A percentile compares a stretch with the other conserved stretches of the same genome.
Conservation (phyloP, 1,140 invertebrate genomes). For the Brachionus manjavacas region DNA sequence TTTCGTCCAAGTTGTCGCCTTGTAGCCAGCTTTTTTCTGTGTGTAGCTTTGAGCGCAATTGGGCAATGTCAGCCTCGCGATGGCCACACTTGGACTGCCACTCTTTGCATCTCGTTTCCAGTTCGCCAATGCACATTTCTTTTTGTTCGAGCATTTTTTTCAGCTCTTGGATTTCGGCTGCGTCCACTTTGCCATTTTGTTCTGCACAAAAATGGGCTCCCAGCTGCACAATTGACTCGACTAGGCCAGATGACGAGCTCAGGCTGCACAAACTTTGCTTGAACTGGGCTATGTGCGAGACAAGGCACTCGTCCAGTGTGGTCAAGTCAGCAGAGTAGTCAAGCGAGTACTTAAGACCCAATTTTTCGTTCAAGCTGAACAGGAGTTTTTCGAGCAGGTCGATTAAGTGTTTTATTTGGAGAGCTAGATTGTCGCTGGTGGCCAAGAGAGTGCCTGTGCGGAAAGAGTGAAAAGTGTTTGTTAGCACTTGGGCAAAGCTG, state of each 20-base stretch:
- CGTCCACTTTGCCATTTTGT: background rate
- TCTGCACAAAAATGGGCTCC: background rate
- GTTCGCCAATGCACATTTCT: background rate
- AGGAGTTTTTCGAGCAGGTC: constrained; percentile 21
- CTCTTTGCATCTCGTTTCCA: background rate
- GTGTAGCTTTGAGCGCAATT: background rate
- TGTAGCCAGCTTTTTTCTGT: background rate
- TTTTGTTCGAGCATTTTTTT: background rate
- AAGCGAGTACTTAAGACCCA: background rate
- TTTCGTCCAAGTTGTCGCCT: background rate
- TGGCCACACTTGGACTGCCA: background rate
- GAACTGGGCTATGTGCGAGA: constrained; percentile 11
- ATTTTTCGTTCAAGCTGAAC: constrained; percentile 15
- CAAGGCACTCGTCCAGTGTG: constrained; percentile 7
- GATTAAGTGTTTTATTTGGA: background rate
- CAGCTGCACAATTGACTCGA: background rate
- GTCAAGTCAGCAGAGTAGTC: background rate
- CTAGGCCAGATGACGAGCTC: background rate
- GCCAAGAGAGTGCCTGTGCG: background rate
- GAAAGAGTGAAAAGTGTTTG: background rate
- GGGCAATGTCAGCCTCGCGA: background rate
- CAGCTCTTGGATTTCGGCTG: background rate
- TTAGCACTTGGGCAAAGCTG: background rate
- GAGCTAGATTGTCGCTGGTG: background rate
- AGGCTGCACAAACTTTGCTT: background rate